These are phyloP conservation scores for Acleris laterana DNA, from an alignment of 2,888 invertebrate species.

Conservation along the genomic window DNA sequence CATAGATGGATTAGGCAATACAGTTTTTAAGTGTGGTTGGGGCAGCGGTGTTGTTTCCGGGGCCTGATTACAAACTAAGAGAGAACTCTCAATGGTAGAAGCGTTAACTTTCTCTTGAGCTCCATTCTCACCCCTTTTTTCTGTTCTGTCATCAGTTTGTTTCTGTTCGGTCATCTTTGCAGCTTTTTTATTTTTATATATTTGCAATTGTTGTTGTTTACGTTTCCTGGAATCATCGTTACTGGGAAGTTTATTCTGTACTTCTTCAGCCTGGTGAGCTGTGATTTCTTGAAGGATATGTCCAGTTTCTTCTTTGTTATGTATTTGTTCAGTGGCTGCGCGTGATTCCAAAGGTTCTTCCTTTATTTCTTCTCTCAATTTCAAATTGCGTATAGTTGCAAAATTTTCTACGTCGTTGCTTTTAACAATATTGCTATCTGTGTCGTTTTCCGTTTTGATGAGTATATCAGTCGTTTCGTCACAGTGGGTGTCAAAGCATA, in stretches of 20 bases:
- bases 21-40: background rate
- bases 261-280: background rate
- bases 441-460: constrained; percentile 14
- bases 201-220: constrained; percentile 2
- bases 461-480: background rate
- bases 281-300: background rate
- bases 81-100: background rate
- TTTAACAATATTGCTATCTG: background rate
- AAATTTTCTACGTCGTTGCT: constrained; percentile 1
- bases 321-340: background rate
- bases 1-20: background rate
- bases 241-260: constrained; percentile 2
- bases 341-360: background rate
- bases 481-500: constrained; percentile 15
- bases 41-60: background rate
- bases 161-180: background rate
- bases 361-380: constrained; percentile 4
- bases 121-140: background rate
- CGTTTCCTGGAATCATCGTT: constrained; percentile 14
- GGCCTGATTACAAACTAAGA: background rate
- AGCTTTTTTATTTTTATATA: constrained; percentile 2
- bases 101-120: background rate
- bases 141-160: background rate
- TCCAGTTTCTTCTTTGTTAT: background rate
- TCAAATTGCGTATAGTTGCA: background rate